A percentile compares a stretch with the other conserved stretches of the same genome.
Evolutionary conservation across 2,888 invertebrate species (phyloP).

Genomic region (Microctonus brassicae): DNA sequence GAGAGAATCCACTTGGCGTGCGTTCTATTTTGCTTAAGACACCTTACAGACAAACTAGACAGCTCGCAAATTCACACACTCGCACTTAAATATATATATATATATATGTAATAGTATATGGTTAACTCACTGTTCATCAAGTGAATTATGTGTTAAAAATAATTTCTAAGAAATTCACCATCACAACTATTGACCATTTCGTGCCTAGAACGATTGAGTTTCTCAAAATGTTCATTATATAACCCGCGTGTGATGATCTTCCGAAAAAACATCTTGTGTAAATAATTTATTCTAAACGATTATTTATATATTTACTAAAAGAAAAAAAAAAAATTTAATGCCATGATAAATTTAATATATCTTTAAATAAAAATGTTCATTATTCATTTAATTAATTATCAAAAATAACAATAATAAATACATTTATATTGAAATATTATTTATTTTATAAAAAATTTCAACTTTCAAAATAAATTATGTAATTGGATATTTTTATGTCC

Average conservation of each 20-base stretch:
- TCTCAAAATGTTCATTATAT: too few relatives aligned
- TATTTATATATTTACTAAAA: too few relatives aligned
- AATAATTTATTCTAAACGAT: too few relatives aligned
- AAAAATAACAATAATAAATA: neutral
- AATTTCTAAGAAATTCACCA: constrained; percentile 12
- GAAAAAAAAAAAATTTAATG: too few relatives aligned
- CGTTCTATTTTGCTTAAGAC: constrained; percentile 44
- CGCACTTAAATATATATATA: constrained; percentile 3
- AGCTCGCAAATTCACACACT: constrained; percentile 30
- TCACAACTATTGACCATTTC: too few relatives aligned
- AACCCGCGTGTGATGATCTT: too few relatives aligned
- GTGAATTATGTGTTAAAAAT: constrained; percentile 17
- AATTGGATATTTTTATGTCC: constrained; percentile 35
- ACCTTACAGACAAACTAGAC: constrained; percentile 43
- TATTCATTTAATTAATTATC: too few relatives aligned
- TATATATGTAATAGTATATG: too few relatives aligned
- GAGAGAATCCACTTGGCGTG: constrained; percentile 33
- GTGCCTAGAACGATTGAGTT: too few relatives aligned
- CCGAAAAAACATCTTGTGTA: too few relatives aligned
- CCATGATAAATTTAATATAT: too few relatives aligned
- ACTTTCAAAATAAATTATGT: constrained; percentile 18
- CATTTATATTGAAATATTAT: neutral
- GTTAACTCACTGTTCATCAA: neutral
- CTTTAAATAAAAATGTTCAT: too few relatives aligned
- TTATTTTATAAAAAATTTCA: neutral